phyloP scores from a whole-genome alignment of 2,113 vertebrate species.

The Catagonus wagneri region DNA sequence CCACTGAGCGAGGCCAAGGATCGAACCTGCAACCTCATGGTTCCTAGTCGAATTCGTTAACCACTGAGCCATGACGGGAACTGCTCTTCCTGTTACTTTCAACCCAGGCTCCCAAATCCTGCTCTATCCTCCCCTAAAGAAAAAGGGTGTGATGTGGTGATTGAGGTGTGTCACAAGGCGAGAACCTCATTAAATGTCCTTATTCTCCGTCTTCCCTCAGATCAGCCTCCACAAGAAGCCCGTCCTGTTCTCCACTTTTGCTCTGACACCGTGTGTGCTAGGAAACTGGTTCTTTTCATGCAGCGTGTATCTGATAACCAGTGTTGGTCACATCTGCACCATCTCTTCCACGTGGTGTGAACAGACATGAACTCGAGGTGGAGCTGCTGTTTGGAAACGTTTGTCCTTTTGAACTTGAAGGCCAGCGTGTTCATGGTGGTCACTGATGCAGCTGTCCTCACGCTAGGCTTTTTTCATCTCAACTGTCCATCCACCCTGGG shows the following conservation, averaged over 20 bases:
- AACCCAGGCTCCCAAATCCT: too few species aligned
- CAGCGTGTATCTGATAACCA: accelerated
- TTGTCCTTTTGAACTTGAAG: not conserved
- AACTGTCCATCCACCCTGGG: accelerated
- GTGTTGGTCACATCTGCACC: accelerated
- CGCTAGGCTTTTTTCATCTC: not conserved
- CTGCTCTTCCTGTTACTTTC: too few species aligned
- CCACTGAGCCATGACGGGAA: too few species aligned
- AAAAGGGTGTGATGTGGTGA: too few species aligned
- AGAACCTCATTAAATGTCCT: accelerated
- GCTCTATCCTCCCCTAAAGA: too few species aligned
- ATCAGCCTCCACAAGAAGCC: accelerated
- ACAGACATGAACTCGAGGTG: not conserved
- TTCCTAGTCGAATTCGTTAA: too few species aligned
- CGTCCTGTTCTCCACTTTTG: accelerated
- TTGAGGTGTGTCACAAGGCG: accelerated
- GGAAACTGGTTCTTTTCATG: accelerated
- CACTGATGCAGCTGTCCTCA: accelerated
- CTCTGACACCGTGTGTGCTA: accelerated
- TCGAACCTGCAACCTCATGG: too few species aligned
- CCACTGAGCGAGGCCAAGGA: too few species aligned
- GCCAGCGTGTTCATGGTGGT: accelerated
- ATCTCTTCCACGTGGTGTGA: too few species aligned
- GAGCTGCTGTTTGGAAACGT: not conserved
- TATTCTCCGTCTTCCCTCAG: accelerated